A percentile compares a stretch with the other conserved stretches of the same genome.
These are phyloP conservation scores for Dynastes grantii DNA, from an alignment of 2,888 invertebrate genomes.

Conservation along the genomic window DNA sequence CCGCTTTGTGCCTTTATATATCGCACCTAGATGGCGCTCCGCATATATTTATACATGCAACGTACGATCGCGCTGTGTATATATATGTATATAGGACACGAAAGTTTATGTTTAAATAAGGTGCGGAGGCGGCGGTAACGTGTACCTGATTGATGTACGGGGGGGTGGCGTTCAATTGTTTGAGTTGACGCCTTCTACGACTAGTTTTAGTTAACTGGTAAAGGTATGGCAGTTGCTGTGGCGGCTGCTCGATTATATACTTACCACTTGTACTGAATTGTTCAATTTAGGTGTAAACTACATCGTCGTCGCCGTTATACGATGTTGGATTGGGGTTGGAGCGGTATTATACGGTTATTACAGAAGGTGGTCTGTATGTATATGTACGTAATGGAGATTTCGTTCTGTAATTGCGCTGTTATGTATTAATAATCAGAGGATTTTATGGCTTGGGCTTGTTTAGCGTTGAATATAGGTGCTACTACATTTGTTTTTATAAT, in stretches of 20 bases:
- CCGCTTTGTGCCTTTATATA: slow-evolving; percentile 19
- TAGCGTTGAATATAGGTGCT: too few relatives aligned
- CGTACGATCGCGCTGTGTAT: too few relatives aligned
- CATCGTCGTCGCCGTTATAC: neutral
- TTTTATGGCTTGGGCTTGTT: too few relatives aligned
- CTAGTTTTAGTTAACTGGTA: slow-evolving; percentile 12
- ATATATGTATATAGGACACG: neutral
- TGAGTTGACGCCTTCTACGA: slow-evolving; percentile 6
- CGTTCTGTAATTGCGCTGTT: neutral
- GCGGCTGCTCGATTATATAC: slow-evolving; percentile 10
- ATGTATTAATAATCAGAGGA: too few relatives aligned
- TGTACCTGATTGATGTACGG: slow-evolving; percentile 15
- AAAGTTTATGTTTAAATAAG: slow-evolving; percentile 4
- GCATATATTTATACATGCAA: neutral
- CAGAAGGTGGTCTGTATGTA: neutral
- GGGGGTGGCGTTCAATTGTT: slow-evolving; percentile 13
- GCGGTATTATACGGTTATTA: slow-evolving; percentile 14
- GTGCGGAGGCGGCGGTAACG: neutral
- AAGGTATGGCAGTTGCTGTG: neutral
- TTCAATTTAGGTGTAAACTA: slow-evolving; percentile 21
- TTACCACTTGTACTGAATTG: slow-evolving; percentile 8
- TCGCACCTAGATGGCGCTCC: neutral
- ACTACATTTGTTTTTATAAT: too few relatives aligned
- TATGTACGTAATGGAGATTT: neutral
- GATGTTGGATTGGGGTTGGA: slow-evolving; percentile 7